Evolutionary conservation across 2,888 invertebrate genomes (phyloP).

Genomic region (Drosophila flavopinicola): DNA sequence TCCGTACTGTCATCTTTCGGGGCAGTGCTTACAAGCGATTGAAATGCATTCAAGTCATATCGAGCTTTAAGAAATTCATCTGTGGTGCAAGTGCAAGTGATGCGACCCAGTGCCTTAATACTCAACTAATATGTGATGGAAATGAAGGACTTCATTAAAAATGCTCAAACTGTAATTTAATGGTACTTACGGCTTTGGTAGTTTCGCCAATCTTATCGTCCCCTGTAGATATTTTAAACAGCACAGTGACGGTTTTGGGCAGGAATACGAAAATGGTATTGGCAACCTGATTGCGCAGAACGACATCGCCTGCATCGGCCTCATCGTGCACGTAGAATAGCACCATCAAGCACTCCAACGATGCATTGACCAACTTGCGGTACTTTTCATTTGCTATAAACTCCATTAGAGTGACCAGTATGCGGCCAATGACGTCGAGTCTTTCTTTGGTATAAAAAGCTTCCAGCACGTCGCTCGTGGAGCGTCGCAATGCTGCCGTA

Average conservation of each 20-base stretch:
- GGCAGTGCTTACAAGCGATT: constrained; percentile 14
- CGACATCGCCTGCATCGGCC: constrained; percentile 85
- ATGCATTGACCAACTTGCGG: constrained; percentile 86
- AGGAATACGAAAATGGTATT: constrained; percentile 86
- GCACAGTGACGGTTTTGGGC: constrained; percentile 86
- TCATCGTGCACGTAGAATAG: constrained; percentile 87
- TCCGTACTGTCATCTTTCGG: neutral
- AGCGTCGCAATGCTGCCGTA: constrained; percentile 69
- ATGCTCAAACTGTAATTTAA: neutral
- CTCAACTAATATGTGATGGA: constrained; percentile 64
- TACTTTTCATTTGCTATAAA: constrained; percentile 89
- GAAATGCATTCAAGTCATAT: constrained; percentile 56
- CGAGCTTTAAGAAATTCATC: constrained; percentile 61
- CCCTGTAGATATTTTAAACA: constrained; percentile 85
- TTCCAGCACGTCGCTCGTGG: constrained; percentile 85
- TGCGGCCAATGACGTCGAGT: constrained; percentile 87
- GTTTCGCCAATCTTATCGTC: constrained; percentile 87
- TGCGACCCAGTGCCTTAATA: constrained; percentile 78
- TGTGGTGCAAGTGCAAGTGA: constrained; percentile 80
- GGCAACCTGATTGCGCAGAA: constrained; percentile 86
- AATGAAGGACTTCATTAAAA: neutral
- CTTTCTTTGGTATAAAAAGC: constrained; percentile 86
- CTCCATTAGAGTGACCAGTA: constrained; percentile 87
- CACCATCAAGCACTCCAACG: constrained; percentile 87
- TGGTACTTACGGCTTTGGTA: constrained; percentile 85